Percentiles rank a stretch among this genome's conserved stretches.
These are phyloP conservation scores for Phylloscopus whistleri DNA, from an alignment of 2,113 vertebrate species.

Conservation along the genomic window DNA sequence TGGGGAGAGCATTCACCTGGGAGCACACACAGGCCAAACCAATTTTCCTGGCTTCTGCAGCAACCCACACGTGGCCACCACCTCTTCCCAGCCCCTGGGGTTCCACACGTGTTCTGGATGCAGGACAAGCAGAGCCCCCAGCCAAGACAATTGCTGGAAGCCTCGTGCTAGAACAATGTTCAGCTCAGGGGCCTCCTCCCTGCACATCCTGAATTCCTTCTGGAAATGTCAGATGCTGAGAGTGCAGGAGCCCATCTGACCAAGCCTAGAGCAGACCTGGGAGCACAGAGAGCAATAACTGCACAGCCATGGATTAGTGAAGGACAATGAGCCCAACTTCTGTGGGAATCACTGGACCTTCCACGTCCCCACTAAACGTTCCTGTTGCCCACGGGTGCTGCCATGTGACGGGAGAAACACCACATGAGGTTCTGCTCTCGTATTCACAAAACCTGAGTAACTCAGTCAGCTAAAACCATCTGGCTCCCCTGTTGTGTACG, in stretches of 20 bases:
- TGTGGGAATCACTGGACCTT: background rate
- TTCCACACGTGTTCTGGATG: background rate
- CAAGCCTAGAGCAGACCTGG: background rate
- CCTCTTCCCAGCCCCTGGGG: background rate
- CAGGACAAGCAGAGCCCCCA: background rate
- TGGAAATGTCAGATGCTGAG: conserved; percentile 11
- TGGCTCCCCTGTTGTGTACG: background rate
- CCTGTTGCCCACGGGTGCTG: background rate
- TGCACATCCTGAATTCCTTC: background rate
- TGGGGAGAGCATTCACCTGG: background rate
- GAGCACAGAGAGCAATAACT: background rate
- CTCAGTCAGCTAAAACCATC: conserved; percentile 1
- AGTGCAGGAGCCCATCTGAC: background rate
- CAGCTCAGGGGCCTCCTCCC: background rate
- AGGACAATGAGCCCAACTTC: background rate
- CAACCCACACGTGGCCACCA: background rate
- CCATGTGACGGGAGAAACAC: background rate
- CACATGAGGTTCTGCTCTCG: background rate
- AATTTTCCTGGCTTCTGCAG: background rate
- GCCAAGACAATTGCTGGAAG: background rate
- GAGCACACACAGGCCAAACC: background rate
- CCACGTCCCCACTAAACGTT: background rate
- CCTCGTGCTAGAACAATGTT: background rate
- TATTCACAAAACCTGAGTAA: conserved; percentile 14
- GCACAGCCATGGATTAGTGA: background rate